Evolutionary conservation across 2,113 vertebrate genomes (phyloP).

Genomic region (Thermophis baileyi): DNA sequence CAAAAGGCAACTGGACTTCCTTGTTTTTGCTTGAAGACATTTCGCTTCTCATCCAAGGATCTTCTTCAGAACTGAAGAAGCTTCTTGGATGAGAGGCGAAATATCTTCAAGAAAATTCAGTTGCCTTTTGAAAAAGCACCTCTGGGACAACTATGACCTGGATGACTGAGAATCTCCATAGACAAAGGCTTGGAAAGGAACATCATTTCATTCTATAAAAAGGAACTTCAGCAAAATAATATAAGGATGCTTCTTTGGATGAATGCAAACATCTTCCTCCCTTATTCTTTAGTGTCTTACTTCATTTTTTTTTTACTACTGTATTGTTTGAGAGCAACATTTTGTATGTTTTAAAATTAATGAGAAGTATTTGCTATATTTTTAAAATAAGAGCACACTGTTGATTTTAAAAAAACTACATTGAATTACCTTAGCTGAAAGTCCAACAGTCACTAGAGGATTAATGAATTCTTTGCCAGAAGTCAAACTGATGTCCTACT

Average conservation of each 20-base stretch:
- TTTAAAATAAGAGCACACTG: neutral
- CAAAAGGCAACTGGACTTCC: neutral
- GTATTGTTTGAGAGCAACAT: conserved; percentile 16
- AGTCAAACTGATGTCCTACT: conserved; percentile 46
- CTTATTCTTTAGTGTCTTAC: neutral
- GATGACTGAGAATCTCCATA: neutral
- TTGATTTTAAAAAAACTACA: neutral
- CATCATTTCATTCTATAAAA: neutral
- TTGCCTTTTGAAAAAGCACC: neutral
- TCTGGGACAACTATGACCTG: neutral
- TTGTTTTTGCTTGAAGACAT: neutral
- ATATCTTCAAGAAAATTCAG: neutral
- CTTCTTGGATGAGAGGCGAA: neutral
- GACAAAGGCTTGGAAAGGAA: neutral
- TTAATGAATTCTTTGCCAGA: conserved; percentile 43
- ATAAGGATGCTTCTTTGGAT: conserved; percentile 26
- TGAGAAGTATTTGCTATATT: conserved; percentile 32
- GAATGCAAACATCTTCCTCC: conserved; percentile 3
- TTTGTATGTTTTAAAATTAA: conserved; percentile 33
- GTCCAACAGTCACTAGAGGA: conserved; percentile 36
- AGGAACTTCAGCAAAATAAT: conserved; percentile 6
- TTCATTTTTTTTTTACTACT: conserved; percentile 42
- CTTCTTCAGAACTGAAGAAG: neutral
- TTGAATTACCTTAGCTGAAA: conserved; percentile 47
- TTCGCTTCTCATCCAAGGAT: neutral